Evolutionary conservation across 2,888 invertebrate species (phyloP), one percentile per base, ranked within the genome.

Genomic region (Phytoseiulus persimilis): DNA sequence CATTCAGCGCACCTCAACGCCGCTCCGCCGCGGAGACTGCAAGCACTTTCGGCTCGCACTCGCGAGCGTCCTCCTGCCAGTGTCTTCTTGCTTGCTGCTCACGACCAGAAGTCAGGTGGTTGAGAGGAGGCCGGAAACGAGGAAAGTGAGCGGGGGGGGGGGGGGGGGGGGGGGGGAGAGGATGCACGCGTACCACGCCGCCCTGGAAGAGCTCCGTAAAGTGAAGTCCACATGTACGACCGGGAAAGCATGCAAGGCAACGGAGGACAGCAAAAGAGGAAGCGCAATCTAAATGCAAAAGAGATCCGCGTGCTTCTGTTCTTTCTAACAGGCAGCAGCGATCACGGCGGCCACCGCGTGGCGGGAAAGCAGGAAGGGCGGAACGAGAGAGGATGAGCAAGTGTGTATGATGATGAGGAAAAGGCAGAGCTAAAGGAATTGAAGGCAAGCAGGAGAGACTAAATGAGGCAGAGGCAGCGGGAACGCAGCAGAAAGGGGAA

Each of bases 241-340:
- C 65, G 28, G 65, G 65, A 65, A 23, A 6, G 65, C 65, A 65
- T 65, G 65, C 65, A 23, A 28, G 65, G 65, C 65, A 28, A 28
- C 14, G 65, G 28, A 23, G 18, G 65, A 65, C 65, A 65, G 65
- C 65, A 65, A 28, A 65, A 65, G 65, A 65, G 65, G 18, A 65
- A 65, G 65, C 65, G 65, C 65, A 65, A 65, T 65, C 65, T 65
- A 65, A 65, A 65, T 65, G 65, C 65, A 65, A 65, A 65, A 65
- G 65, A 65, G 65, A 65, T 65, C 65, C 28, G 65, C 65, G 28
- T 14, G 65, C 65, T 65, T 65, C 65, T 65, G 65, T 65, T 65
- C 65, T 65, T 23, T 23, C 65, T 65, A 65, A 23, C 65, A 14
- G 14, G 14, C 65, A 28, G 65, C 65, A 65, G 65, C 65, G 28